A percentile compares a stretch with the other conserved stretches of the same genome.
Evolutionary conservation across 2,113 vertebrate genomes (phyloP).

Genomic region (Chionomys nivalis): DNA sequence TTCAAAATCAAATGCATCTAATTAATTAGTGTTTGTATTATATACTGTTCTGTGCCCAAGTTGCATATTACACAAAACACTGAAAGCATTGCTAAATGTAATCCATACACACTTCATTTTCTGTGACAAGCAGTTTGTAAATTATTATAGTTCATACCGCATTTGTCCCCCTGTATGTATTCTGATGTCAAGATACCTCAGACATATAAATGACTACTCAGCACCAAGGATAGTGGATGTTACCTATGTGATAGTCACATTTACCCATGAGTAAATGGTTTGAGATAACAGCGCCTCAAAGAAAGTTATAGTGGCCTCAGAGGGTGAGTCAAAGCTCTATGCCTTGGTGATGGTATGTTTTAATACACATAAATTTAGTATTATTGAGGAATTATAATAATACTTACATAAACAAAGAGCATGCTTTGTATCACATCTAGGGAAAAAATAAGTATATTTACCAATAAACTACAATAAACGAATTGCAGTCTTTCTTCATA

Average conservation of each 20-base stretch:
- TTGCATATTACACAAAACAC: slow-evolving; percentile 68
- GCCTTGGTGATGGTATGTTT: slow-evolving; percentile 20
- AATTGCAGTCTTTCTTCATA: slow-evolving; percentile 4
- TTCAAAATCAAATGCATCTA: slow-evolving; percentile 81
- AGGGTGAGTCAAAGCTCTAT: not conserved
- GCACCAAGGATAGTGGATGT: slow-evolving; percentile 52
- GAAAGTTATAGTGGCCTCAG: slow-evolving; percentile 4
- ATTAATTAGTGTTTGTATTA: slow-evolving; percentile 84
- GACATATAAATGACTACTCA: slow-evolving; percentile 67
- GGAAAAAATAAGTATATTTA: slow-evolving; percentile 46
- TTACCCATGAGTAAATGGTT: slow-evolving; percentile 45
- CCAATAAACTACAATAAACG: slow-evolving; percentile 8
- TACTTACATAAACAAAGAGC: slow-evolving; percentile 20
- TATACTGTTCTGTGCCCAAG: slow-evolving; percentile 74
- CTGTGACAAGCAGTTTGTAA: slow-evolving; percentile 69
- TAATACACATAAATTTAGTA: not conserved
- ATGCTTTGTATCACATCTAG: not conserved
- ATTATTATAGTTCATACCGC: slow-evolving; percentile 56
- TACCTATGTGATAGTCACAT: slow-evolving; percentile 57
- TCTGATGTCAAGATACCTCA: slow-evolving; percentile 58
- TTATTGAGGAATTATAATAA: not conserved
- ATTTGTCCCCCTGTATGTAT: slow-evolving; percentile 71
- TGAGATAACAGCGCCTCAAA: slow-evolving; percentile 53
- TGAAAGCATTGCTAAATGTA: slow-evolving; percentile 75
- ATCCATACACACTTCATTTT: slow-evolving; percentile 69